Evolutionary conservation across 2,888 invertebrate genomes (phyloP).

Genomic region (Gortyna flavago): DNA sequence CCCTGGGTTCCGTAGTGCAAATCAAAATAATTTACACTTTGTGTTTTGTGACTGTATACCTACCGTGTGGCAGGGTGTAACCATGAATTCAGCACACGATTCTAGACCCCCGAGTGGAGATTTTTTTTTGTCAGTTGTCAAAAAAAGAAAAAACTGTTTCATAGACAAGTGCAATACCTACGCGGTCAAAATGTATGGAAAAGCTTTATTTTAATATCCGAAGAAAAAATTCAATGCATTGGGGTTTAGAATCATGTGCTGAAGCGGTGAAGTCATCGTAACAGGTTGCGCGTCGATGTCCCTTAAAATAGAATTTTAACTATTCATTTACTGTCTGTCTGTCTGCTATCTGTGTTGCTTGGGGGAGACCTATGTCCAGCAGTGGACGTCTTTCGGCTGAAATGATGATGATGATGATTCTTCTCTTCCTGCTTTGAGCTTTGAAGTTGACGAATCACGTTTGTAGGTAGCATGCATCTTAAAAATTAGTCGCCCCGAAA

Average conservation of each 20-base stretch:
- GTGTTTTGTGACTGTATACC: not conserved
- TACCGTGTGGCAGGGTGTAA: too few relatives aligned
- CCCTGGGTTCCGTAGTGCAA: not conserved
- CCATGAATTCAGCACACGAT: too few relatives aligned
- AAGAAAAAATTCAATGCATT: not conserved
- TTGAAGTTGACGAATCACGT: not conserved
- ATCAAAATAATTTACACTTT: not conserved
- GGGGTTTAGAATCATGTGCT: not conserved
- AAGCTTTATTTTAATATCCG: not conserved
- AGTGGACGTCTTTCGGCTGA: too few relatives aligned
- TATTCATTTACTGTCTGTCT: not conserved
- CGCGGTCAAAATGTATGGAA: not conserved
- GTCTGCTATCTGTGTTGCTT: too few relatives aligned
- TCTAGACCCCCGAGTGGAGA: too few relatives aligned
- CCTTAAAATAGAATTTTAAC: not conserved
- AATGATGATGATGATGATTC: too few relatives aligned
- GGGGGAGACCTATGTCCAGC: too few relatives aligned
- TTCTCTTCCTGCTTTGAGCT: not conserved
- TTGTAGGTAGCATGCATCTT: not conserved
- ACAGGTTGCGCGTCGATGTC: not conserved
- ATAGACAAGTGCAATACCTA: not conserved
- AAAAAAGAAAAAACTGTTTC: not conserved
- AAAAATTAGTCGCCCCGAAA: conserved; percentile 21
- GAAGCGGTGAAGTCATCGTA: not conserved
- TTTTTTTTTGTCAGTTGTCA: not conserved